A percentile compares a stretch with the other conserved stretches of the same genome.
Evolutionary conservation across 2,797 vertebrate species (phyloP).

Genomic region (Rhadinocentrus ornatus): DNA sequence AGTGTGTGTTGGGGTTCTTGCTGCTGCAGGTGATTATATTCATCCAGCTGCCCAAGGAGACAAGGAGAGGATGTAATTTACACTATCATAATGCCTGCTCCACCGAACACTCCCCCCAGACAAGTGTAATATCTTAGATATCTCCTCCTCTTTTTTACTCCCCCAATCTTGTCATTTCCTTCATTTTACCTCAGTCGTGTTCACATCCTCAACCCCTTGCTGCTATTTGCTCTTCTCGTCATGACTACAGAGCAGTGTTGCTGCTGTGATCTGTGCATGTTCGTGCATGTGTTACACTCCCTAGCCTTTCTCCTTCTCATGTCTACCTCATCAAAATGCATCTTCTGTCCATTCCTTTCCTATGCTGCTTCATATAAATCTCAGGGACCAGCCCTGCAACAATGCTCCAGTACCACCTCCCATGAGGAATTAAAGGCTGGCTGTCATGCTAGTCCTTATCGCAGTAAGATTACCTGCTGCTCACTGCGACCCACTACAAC

Average conservation of each 20-base stretch:
- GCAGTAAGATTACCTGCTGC: constrained; percentile 67
- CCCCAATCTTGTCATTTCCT: constrained; percentile 40
- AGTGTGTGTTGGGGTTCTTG: constrained; percentile 47
- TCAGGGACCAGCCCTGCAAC: constrained; percentile 30
- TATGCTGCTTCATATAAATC: constrained; percentile 33
- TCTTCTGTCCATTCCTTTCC: constrained; percentile 24
- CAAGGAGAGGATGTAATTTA: constrained; percentile 77
- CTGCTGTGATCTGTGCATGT: constrained; percentile 57
- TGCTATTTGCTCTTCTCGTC: constrained; percentile 64
- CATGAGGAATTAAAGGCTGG: constrained; percentile 72
- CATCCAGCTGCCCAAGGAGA: constrained; percentile 66
- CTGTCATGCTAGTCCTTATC: constrained; percentile 70
- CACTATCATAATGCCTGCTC: constrained; percentile 76
- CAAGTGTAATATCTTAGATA: constrained; percentile 74
- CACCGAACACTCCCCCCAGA: constrained; percentile 64
- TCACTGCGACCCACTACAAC: constrained; percentile 58
- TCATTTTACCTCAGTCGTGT: constrained; percentile 37
- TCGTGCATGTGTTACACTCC: constrained; percentile 24
- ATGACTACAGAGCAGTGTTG: constrained; percentile 73
- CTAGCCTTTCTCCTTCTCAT: constrained; percentile 17
- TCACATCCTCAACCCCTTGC: constrained; percentile 48
- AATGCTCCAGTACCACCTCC: constrained; percentile 57
- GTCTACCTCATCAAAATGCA: constrained; percentile 39
- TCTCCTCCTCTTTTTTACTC: constrained; percentile 52
- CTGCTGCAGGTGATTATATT: constrained; percentile 70